These are phyloP conservation scores for Nannospalax galili DNA, from an alignment of 2,113 vertebrate species.

Conservation along the genomic window DNA sequence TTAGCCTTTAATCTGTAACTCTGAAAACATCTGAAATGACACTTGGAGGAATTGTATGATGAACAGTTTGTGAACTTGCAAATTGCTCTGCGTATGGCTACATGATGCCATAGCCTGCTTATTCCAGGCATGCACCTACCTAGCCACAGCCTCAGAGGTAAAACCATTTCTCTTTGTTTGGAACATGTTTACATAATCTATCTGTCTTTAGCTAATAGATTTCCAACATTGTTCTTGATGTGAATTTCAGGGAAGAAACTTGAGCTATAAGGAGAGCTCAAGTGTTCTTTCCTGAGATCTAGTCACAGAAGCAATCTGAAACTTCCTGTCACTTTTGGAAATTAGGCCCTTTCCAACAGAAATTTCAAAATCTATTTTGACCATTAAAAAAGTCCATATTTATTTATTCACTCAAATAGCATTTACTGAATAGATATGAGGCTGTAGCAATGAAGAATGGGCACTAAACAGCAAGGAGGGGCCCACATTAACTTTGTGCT, in stretches of 20 bases:
- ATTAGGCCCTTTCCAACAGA: not conserved
- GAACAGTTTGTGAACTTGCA: not conserved
- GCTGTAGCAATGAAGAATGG: accelerated
- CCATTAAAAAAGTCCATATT: not conserved
- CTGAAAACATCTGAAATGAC: not conserved
- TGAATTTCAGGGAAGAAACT: not conserved
- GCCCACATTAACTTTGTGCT: accelerated
- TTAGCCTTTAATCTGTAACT: not conserved
- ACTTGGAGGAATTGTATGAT: accelerated
- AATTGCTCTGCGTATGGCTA: not conserved
- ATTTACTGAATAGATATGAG: no score
- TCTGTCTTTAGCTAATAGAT: not conserved
- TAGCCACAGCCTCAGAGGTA: no score
- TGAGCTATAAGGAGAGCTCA: not conserved
- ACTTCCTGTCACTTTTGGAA: not conserved
- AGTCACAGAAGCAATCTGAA: accelerated
- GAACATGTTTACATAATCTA: not conserved
- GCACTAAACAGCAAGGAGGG: not conserved
- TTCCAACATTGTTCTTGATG: not conserved
- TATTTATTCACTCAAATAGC: no score
- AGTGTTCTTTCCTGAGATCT: not conserved
- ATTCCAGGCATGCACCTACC: not conserved
- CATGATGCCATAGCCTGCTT: accelerated
- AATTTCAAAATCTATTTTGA: not conserved
- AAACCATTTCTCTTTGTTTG: accelerated